Evolutionary conservation across 2,113 vertebrate genomes (phyloP).

Genomic region (Serilophus lunatus): DNA sequence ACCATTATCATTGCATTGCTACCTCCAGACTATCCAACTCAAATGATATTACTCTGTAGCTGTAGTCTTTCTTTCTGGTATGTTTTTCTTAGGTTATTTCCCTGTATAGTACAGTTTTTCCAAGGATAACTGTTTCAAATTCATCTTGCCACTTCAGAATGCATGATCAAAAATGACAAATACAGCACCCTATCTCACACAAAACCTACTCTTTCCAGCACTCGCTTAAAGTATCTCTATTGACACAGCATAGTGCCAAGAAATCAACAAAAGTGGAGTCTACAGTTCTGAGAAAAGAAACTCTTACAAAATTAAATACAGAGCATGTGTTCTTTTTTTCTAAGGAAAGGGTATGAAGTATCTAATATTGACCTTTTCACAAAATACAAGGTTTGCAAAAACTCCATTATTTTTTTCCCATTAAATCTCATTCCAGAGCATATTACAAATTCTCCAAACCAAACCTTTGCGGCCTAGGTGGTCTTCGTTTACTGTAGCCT

Average conservation of each 20-base stretch:
- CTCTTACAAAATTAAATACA: not conserved
- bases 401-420: not conserved
- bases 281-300: not conserved
- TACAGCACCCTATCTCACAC: not conserved
- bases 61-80: not conserved
- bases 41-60: not conserved
- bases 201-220: not conserved
- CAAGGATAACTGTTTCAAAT: not conserved
- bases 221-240: not conserved
- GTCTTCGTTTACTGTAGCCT: not conserved
- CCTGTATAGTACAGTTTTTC: not conserved
- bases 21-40: not conserved
- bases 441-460: not conserved
- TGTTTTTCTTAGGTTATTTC: not conserved
- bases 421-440: not conserved
- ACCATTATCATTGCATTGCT: not conserved
- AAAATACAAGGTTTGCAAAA: not conserved
- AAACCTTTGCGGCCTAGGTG: not conserved
- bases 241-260: not conserved
- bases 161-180: constrained; percentile 12
- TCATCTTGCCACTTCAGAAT: not conserved
- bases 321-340: not conserved
- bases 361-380: not conserved
- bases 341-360: not conserved
- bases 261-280: not conserved